A percentile compares a stretch with the other conserved stretches of the same genome.
These are phyloP conservation scores for Chaetops frenatus DNA, from an alignment of 2,113 vertebrate genomes.

Conservation along the genomic window DNA sequence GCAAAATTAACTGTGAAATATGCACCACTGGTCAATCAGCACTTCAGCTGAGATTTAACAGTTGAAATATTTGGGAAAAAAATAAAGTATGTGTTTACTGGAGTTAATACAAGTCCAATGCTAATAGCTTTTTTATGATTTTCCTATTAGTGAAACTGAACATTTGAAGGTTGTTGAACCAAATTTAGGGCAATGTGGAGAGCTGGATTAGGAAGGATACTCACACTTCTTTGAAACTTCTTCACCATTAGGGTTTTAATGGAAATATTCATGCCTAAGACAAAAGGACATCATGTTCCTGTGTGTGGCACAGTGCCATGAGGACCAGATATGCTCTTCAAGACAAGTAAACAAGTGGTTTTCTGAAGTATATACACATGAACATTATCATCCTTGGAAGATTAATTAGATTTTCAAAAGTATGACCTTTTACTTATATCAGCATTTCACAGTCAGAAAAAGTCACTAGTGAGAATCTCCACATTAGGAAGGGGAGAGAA, in stretches of 20 bases:
- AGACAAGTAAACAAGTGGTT: neutral
- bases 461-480: neutral
- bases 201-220: neutral
- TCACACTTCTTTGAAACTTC: neutral
- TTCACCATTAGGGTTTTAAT: neutral
- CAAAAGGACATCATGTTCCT: neutral
- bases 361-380: neutral
- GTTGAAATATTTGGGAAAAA: neutral
- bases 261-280: neutral
- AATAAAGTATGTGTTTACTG: neutral
- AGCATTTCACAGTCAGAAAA: neutral
- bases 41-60: neutral
- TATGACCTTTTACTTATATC: constrained; percentile 17
- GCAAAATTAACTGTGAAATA: neutral
- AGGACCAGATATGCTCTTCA: neutral
- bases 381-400: neutral
- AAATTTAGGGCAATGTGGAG: neutral
- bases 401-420: constrained; percentile 31
- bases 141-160: neutral
- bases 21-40: neutral
- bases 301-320: neutral
- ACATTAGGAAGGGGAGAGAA: neutral
- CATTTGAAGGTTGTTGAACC: neutral
- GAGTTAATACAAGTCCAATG: neutral
- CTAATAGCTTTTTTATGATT: neutral